Evolutionary conservation across 2,113 vertebrate genomes (phyloP).

Genomic region (Emydocephalus ijimae): DNA sequence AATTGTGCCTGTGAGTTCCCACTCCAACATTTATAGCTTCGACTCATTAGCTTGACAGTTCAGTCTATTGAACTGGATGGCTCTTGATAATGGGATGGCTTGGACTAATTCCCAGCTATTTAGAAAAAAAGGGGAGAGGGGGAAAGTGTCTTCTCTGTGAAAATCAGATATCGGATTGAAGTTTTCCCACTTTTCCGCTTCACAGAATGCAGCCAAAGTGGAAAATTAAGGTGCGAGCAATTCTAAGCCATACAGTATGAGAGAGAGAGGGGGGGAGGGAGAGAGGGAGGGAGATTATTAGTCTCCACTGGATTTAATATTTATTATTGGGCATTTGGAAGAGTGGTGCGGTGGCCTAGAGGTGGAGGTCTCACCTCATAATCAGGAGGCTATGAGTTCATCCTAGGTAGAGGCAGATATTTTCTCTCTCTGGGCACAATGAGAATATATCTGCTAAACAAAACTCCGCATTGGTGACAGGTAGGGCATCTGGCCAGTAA

Average conservation of each 20-base stretch:
- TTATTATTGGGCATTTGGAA: not conserved
- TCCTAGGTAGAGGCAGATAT: no score
- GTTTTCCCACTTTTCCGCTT: not conserved
- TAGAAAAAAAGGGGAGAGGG: accelerated
- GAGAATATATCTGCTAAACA: no score
- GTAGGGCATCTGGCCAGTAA: no score
- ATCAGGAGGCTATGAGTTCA: no score
- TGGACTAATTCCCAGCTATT: not conserved
- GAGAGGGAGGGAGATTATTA: not conserved
- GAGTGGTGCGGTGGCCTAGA: no score
- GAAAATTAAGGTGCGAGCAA: not conserved
- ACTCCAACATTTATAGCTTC: not conserved
- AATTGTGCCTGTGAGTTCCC: not conserved
- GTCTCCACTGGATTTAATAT: not conserved
- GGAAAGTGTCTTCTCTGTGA: not conserved
- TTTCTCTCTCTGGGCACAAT: no score
- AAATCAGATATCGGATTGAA: not conserved
- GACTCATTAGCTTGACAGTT: not conserved
- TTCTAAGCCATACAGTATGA: not conserved
- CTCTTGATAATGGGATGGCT: not conserved
- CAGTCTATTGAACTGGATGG: not conserved
- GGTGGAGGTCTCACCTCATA: no score
- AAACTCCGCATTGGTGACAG: no score
- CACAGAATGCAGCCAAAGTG: not conserved
- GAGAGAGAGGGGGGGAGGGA: no score